phyloP scores from a whole-genome alignment of 1,140 invertebrate species.

The Macrotrachela quadricornifera region DNA sequence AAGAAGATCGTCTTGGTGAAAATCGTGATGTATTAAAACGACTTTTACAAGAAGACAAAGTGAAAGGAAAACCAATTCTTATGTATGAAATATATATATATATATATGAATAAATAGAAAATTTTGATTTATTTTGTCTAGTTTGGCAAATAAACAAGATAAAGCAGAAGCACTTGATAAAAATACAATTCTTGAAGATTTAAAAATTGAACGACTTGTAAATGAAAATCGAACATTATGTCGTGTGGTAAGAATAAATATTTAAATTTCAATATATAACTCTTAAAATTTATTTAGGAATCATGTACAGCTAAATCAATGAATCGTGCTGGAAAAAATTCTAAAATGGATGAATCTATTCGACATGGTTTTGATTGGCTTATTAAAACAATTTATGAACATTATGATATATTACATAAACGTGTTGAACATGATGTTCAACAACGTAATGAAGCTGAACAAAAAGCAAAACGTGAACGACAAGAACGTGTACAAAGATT shows the following conservation, averaged over 20 bases:
- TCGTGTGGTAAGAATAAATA: slow-evolving; percentile 37
- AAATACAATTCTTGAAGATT: slow-evolving; percentile 47
- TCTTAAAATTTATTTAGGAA: slow-evolving; percentile 18
- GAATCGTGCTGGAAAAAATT: slow-evolving; percentile 15
- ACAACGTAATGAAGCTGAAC: slow-evolving; percentile 29
- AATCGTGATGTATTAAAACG: slow-evolving; percentile 46
- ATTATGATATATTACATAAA: slow-evolving; percentile 40
- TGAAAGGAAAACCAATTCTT: slow-evolving; percentile 50
- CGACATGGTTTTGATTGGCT: slow-evolving; percentile 40
- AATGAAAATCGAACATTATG: slow-evolving; percentile 50
- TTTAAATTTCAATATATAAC: slow-evolving; percentile 22
- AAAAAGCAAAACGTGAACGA: slow-evolving; percentile 27
- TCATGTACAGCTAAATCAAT: slow-evolving; percentile 23
- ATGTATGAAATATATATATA: slow-evolving; percentile 41
- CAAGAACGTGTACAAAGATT: slow-evolving; percentile 15
- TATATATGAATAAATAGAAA: not conserved
- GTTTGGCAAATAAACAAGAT: slow-evolving; percentile 57
- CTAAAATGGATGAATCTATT: slow-evolving; percentile 27
- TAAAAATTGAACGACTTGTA: slow-evolving; percentile 46
- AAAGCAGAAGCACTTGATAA: slow-evolving; percentile 48
- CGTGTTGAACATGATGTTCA: slow-evolving; percentile 42
- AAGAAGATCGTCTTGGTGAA: slow-evolving; percentile 49
- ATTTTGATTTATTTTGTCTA: slow-evolving; percentile 12
- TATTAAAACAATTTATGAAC: slow-evolving; percentile 39
- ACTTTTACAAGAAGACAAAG: slow-evolving; percentile 48